These are phyloP conservation scores for Argopecten irradians DNA, from an alignment of 1,140 invertebrate species.

Conservation along the genomic window DNA sequence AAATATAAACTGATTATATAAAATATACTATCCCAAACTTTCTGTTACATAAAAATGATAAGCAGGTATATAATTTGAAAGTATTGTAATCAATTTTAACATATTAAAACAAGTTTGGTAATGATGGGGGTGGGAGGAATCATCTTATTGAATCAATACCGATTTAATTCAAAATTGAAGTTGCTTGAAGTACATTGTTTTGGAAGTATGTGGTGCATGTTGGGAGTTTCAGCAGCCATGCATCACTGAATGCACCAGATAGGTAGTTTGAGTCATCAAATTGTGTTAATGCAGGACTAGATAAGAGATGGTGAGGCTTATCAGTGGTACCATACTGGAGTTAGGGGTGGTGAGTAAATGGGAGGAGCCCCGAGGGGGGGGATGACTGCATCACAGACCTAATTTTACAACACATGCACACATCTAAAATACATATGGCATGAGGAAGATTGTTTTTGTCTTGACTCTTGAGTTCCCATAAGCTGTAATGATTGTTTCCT, in stretches of 20 bases:
- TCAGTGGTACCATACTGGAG: not conserved
- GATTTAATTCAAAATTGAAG: too few species aligned
- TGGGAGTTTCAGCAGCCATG: not conserved
- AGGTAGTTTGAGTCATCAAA: not conserved
- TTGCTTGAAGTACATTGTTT: not conserved
- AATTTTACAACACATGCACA: not conserved
- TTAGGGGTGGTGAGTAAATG: not conserved
- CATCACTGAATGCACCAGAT: not conserved
- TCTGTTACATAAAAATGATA: too few species aligned
- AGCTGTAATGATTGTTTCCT: not conserved
- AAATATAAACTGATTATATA: too few species aligned
- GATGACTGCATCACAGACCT: not conserved
- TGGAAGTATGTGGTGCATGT: not conserved
- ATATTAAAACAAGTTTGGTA: too few species aligned
- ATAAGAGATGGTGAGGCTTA: constrained; percentile 4
- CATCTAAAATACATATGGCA: not conserved
- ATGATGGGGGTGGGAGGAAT: too few species aligned
- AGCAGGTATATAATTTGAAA: too few species aligned
- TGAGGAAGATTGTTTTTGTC: not conserved
- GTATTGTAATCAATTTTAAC: too few species aligned
- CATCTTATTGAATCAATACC: too few species aligned
- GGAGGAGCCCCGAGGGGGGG: too few species aligned
- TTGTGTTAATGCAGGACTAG: constrained; percentile 14
- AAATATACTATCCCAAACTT: too few species aligned
- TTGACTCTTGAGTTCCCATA: not conserved